Evolutionary conservation across 2,113 vertebrate species (phyloP), one percentile per base, ranked within the genome.

Genomic region (Nanorana parkeri): DNA sequence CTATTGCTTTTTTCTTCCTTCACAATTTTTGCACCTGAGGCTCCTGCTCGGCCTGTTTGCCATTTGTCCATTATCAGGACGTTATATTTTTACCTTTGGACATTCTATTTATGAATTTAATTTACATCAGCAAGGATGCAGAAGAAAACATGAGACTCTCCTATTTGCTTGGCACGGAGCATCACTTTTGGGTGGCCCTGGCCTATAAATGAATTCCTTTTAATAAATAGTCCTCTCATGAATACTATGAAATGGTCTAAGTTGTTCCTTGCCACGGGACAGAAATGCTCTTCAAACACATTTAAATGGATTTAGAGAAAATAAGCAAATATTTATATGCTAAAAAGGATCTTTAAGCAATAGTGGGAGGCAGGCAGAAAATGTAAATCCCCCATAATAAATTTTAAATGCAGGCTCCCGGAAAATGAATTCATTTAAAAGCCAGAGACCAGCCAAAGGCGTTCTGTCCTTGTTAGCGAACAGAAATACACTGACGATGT

Each of bases 401-500:
- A 51, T 52, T 5, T 47, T 47, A 61, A 17, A 77, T 26, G 72
- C 23, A 41, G 11, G 21, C n/a, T 17, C 8, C 29, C 11, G 32
- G 28, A 74, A 58, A 21, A 61, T n/a, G 29, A 60, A 23, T 36
- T 20, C 10, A 41, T 36, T 41, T 5, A 41, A 28, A 58, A 58
- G 20, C 52, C 26, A 32, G 52, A n/a, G 71, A 56, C 32, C 19
- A 61, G 72, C 55, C 55, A 60, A 61, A 61, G 72, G 76, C 60
- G 28, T 78, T 21, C 19, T 55, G 29, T 68, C 54, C 66, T 79
- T 79, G 66, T 79, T 79, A 79, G 54, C 8, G 41, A 60, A 47
- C 61, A 66, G 23, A 20, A 26, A 21, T 23, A 21, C 16, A 41
- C 51, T 47, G 19, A 68, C 29, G 20, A 24, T 21, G 68, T 61